Percentiles rank a stretch among this genome's conserved stretches.
Evolutionary conservation across 1,140 invertebrate species (phyloP).

Genomic region (Philopotamus ludificatus): DNA sequence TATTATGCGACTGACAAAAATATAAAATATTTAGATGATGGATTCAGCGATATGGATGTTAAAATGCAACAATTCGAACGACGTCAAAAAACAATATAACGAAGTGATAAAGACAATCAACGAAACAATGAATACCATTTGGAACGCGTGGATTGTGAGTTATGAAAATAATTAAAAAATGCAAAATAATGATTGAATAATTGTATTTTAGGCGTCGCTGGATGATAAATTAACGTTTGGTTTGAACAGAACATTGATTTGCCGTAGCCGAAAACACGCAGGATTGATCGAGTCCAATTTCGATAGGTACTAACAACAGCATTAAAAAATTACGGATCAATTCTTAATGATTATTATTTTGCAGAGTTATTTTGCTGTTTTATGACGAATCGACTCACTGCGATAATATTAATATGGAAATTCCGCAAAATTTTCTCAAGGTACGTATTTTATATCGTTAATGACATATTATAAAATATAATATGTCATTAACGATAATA

Average conservation of each 20-base stretch:
- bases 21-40: no score
- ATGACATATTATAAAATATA: constrained; percentile 2
- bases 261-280: constrained; percentile 60
- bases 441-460: constrained; percentile 41
- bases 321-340: no score
- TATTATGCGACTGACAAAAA: no score
- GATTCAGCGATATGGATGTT: constrained; percentile 71
- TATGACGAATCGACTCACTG: constrained; percentile 70
- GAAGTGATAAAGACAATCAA: constrained; percentile 65
- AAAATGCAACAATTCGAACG: constrained; percentile 66
- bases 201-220: constrained; percentile 25
- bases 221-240: constrained; percentile 56
- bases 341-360: no score
- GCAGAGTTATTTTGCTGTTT: constrained; percentile 43
- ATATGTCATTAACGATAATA: no score
- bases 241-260: constrained; percentile 71
- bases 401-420: constrained; percentile 64
- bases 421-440: constrained; percentile 61
- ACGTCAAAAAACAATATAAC: constrained; percentile 66
- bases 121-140: constrained; percentile 62
- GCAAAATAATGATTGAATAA: background rate
- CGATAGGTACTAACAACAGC: constrained; percentile 70
- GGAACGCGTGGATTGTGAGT: constrained; percentile 52
- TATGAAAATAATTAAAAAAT: background rate
- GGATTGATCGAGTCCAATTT: constrained; percentile 78